Evolutionary conservation across 92 coral and sea anemone species (phyloP).

Genomic region (Umimayanthus kanabou): DNA sequence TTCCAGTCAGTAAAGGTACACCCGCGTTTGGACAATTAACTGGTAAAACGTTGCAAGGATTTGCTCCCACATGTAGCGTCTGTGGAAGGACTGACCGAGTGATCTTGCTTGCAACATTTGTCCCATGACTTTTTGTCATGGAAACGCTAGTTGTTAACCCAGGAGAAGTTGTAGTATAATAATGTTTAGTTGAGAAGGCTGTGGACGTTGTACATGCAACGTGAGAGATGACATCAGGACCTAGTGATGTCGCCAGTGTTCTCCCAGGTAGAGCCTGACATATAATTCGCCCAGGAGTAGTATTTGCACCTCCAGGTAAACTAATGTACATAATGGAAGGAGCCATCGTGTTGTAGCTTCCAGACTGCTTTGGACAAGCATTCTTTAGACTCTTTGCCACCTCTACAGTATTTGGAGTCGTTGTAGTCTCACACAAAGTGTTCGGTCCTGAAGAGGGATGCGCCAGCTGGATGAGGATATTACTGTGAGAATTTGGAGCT

Average conservation of each 20-base stretch:
- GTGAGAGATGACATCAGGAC: not conserved
- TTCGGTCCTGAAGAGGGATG: not conserved
- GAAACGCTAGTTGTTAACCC: not conserved
- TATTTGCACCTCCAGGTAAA: slow-evolving; percentile 5
- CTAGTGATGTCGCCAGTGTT: not conserved
- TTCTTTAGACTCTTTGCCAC: not conserved
- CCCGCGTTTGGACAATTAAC: not conserved
- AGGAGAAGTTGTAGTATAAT: not conserved
- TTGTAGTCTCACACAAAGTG: not conserved
- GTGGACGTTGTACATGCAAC: not conserved
- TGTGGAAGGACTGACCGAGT: not conserved
- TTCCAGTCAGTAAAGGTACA: not conserved
- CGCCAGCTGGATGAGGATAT: not conserved
- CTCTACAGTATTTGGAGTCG: not conserved
- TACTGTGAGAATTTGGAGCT: not conserved
- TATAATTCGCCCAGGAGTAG: not conserved
- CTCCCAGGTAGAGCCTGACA: not conserved
- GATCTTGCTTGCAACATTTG: too few species aligned
- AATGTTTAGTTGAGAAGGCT: not conserved
- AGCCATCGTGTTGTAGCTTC: not conserved
- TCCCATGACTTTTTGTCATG: not conserved
- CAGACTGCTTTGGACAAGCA: not conserved
- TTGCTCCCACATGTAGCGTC: not conserved
- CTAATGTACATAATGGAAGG: not conserved
- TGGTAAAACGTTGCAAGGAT: not conserved